A percentile compares a stretch with the other conserved stretches of the same genome.
Evolutionary conservation across 2,888 invertebrate genomes (phyloP).

Genomic region (Nomada ferruginata): DNA sequence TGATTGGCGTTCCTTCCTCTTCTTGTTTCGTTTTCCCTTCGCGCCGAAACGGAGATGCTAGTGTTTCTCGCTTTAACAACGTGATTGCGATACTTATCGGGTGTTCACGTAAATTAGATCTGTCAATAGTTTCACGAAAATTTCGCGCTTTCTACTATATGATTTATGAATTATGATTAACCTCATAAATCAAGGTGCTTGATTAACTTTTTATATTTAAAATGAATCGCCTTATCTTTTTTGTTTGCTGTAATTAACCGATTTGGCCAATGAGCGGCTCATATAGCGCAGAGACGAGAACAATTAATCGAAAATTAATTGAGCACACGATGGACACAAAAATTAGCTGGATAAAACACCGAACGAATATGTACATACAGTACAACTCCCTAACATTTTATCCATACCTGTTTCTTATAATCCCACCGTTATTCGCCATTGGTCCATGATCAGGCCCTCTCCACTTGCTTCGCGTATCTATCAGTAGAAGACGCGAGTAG

Average conservation of each 20-base stretch:
- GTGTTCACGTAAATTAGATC: background rate
- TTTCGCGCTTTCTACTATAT: background rate
- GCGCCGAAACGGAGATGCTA: slow-evolving; percentile 16
- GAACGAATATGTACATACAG: too few relatives aligned
- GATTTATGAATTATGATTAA: too few relatives aligned
- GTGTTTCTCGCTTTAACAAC: background rate
- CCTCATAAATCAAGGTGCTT: too few relatives aligned
- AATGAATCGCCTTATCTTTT: too few relatives aligned
- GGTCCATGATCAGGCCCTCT: slow-evolving; percentile 14
- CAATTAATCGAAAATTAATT: too few relatives aligned
- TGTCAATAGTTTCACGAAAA: background rate
- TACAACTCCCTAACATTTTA: too few relatives aligned
- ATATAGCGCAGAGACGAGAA: too few relatives aligned
- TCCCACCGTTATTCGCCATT: background rate
- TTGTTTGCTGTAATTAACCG: too few relatives aligned
- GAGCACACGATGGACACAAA: too few relatives aligned
- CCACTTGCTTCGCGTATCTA: slow-evolving; percentile 35
- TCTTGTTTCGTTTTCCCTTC: background rate
- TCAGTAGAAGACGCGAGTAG: slow-evolving; percentile 9
- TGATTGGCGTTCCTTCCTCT: slow-evolving; percentile 53
- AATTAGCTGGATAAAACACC: too few relatives aligned
- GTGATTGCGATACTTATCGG: slow-evolving; percentile 18
- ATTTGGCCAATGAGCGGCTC: too few relatives aligned
- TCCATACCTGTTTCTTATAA: background rate
- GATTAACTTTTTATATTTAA: too few relatives aligned